phyloP scores from a whole-genome alignment of 2,113 vertebrate species.

The Rattus norvegicus region DNA sequence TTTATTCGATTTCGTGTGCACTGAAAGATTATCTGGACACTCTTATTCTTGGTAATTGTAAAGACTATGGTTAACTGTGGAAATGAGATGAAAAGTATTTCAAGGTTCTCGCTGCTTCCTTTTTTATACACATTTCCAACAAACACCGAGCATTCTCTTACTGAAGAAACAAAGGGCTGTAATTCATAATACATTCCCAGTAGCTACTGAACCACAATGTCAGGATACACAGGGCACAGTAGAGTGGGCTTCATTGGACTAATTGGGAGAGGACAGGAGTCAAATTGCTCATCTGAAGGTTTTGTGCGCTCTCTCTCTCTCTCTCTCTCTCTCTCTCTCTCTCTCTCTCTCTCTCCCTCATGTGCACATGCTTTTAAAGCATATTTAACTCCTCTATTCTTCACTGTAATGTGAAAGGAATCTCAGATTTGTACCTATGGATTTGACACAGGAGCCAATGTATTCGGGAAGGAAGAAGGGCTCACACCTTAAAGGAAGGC shows the following conservation, averaged over 20 bases:
- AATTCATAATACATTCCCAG: not conserved
- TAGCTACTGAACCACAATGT: not conserved
- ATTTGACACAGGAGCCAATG: not conserved
- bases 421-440: not conserved
- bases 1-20: not conserved
- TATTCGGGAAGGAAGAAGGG: not conserved
- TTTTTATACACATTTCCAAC: not conserved
- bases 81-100: conserved; percentile 24
- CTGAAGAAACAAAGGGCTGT: not conserved
- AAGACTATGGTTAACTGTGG: not conserved
- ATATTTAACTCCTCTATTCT: not conserved
- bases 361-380: not conserved
- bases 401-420: not conserved
- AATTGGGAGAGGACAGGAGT: not conserved
- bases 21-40: not conserved
- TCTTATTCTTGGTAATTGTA: not conserved
- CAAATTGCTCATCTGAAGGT: not conserved
- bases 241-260: accelerated
- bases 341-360: not conserved
- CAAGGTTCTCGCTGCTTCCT: not conserved
- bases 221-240: accelerated
- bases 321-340: not conserved
- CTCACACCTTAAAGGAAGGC: not conserved
- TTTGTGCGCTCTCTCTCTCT: not conserved
- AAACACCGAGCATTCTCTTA: not conserved